Conservation (phyloP, 2,797 vertebrate species). For the Craterocephalus amniculus region DNA sequence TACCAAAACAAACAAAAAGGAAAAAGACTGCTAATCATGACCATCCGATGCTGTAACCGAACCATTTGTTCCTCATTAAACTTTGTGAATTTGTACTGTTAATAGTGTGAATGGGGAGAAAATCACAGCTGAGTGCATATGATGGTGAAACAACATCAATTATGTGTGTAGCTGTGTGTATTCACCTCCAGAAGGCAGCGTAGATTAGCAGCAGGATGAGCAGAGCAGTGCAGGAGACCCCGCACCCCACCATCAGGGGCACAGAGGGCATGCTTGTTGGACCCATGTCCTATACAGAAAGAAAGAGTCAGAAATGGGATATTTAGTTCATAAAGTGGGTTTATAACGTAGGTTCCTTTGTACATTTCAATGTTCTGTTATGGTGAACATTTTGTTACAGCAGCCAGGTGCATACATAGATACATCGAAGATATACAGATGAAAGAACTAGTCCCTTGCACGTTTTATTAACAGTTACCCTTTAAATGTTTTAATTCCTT, state of each 20-base stretch:
- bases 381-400: conserved; percentile 1
- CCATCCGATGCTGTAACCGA: conserved; percentile 43
- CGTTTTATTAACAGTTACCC: conserved; percentile 20
- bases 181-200: conserved; percentile 96
- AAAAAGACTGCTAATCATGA: conserved; percentile 43
- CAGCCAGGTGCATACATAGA: not conserved
- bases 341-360: not conserved
- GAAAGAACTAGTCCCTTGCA: not conserved
- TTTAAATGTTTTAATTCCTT: conserved; percentile 26
- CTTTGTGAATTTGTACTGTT: conserved; percentile 7
- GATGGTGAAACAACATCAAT: not conserved
- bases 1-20: conserved; percentile 19
- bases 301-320: not conserved
- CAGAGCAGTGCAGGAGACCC: conserved; percentile 94
- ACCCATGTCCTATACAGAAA: conserved; percentile 89
- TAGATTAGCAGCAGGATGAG: conserved; percentile 95
- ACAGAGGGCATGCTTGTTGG: conserved; percentile 90
- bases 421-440: not conserved
- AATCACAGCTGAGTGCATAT: not conserved
- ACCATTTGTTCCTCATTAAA: conserved; percentile 72
- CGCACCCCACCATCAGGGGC: conserved; percentile 97
- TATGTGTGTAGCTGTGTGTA: conserved; percentile 1
- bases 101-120: not conserved
- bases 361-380: fast-evolving
- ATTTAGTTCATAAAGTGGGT: not conserved